Conservation (phyloP, 37 sponge, comb jelly and placozoan species). For the Agelas oroides region DNA sequence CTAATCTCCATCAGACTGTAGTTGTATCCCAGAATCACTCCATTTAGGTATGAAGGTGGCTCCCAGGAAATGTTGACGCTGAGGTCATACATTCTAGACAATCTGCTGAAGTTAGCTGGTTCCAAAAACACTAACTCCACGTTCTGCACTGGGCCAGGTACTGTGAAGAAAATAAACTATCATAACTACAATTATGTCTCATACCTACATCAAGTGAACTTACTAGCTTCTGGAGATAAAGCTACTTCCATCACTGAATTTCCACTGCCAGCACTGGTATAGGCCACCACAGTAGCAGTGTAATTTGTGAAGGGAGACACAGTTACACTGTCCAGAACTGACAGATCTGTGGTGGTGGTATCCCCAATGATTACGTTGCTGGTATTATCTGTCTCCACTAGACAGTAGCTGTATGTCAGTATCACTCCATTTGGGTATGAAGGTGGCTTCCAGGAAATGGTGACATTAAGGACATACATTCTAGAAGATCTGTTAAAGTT, state of each 20-base stretch:
- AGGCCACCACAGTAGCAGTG: conserved; percentile 22
- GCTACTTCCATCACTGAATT: background rate
- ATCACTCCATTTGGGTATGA: too few relatives aligned
- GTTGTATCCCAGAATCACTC: conserved; percentile 33
- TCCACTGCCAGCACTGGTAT: conserved; percentile 26
- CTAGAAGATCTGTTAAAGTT: background rate
- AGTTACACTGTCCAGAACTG: background rate
- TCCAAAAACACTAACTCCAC: background rate
- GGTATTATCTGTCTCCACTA: too few relatives aligned
- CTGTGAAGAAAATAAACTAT: background rate
- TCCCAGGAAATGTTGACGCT: conserved; percentile 24
- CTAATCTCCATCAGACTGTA: too few relatives aligned
- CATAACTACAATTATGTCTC: too few relatives aligned
- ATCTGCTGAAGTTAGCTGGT: background rate
- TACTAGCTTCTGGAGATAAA: conserved; percentile 3
- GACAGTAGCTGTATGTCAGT: too few relatives aligned
- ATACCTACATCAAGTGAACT: too few relatives aligned
- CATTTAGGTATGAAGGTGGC: conserved; percentile 50
- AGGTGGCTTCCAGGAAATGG: too few relatives aligned
- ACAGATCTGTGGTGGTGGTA: background rate
- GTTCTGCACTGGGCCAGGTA: conserved; percentile 13
- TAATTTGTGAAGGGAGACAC: conserved; percentile 14
- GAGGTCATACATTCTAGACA: background rate
- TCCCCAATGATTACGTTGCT: too few relatives aligned
- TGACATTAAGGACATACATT: background rate